Conservation (phyloP, 2,113 vertebrate genomes). For the Psophia crepitans region DNA sequence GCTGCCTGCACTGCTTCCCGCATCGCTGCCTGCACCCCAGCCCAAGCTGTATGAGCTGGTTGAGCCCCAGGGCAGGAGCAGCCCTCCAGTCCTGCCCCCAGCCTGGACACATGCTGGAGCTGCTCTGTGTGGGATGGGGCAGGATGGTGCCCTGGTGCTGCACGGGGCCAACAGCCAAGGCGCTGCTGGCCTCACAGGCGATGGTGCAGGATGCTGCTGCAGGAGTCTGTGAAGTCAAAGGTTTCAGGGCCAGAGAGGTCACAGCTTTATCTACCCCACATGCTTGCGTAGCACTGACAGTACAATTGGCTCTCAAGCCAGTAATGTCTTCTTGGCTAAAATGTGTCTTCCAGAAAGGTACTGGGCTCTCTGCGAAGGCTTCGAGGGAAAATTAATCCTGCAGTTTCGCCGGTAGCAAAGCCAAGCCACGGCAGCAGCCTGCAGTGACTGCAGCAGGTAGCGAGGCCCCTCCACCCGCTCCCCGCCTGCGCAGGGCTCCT, state of each 20-base stretch:
- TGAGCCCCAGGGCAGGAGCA: background rate
- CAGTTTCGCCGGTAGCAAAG: background rate
- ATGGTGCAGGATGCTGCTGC: background rate
- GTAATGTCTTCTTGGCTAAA: background rate
- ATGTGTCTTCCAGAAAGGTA: background rate
- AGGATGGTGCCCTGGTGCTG: background rate
- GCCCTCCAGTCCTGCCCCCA: accelerated
- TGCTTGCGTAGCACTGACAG: background rate
- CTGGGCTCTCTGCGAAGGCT: background rate
- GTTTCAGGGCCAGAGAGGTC: background rate
- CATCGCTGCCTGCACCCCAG: background rate
- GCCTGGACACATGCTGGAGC: background rate
- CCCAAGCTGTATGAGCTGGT: accelerated
- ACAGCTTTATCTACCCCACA: background rate
- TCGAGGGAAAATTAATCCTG: background rate
- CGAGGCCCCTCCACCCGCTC: background rate
- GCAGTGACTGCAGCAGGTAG: background rate
- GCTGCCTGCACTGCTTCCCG: background rate
- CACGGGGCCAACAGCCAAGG: accelerated
- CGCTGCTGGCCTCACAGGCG: accelerated
- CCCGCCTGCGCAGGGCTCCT: background rate
- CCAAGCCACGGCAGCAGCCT: background rate
- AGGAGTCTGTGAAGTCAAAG: background rate
- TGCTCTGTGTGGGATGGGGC: accelerated
- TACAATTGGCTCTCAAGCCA: background rate